Conservation (phyloP, 2,113 vertebrate genomes). For the Phoxinus phoxinus region DNA sequence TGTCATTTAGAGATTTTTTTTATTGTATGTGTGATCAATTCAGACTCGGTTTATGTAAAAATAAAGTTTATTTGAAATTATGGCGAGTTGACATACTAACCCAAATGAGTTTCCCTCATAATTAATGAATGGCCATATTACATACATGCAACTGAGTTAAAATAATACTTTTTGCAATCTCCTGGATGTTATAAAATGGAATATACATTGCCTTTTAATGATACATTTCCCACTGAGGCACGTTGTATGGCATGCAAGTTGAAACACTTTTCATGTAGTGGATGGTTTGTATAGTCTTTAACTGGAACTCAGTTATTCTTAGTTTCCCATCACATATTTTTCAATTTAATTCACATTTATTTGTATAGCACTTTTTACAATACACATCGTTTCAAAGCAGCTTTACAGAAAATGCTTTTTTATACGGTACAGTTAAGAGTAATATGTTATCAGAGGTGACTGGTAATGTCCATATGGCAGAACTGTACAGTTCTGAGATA, state of each 20-base stretch:
- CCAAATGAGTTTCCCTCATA: background rate
- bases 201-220: background rate
- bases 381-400: too few relatives aligned
- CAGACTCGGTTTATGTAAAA: conserved; percentile 82
- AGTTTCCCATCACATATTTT: too few relatives aligned
- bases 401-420: too few relatives aligned
- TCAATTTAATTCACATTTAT: too few relatives aligned
- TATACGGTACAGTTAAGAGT: too few relatives aligned
- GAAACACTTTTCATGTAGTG: background rate
- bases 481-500: too few relatives aligned
- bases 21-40: conserved; percentile 78
- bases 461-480: too few relatives aligned
- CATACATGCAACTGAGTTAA: background rate
- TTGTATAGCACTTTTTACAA: too few relatives aligned
- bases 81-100: background rate
- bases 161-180: background rate
- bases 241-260: background rate
- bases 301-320: too few relatives aligned
- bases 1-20: conserved; percentile 78
- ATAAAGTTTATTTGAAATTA: conserved; percentile 82
- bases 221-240: background rate
- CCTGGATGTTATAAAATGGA: background rate
- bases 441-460: too few relatives aligned
- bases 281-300: too few relatives aligned
- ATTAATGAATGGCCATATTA: background rate